Percentiles rank a stretch among this genome's conserved stretches.
Conservation (phyloP, 53 echinoderm and acorn worm species). For the Holothuria leucospilota region DNA sequence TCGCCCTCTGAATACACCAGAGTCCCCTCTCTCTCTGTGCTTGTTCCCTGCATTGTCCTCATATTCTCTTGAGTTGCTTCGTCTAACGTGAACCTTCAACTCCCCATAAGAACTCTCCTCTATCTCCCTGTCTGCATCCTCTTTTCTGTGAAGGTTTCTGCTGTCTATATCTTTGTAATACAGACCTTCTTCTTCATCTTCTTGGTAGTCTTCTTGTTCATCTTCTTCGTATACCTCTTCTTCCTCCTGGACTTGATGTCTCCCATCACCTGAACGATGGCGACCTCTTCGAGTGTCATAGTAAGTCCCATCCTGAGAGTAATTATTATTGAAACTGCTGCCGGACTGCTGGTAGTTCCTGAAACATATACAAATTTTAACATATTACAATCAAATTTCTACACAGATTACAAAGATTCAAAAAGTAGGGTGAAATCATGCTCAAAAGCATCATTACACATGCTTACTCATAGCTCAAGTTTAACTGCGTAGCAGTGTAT, state of each 20-base stretch:
- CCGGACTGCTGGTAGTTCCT: too few relatives aligned
- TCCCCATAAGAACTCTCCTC: conserved; percentile 15
- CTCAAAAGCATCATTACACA: too few relatives aligned
- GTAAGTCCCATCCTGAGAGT: too few relatives aligned
- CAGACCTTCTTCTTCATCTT: not conserved
- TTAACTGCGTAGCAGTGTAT: too few relatives aligned
- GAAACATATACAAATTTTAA: too few relatives aligned
- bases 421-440: too few relatives aligned
- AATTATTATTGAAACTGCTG: too few relatives aligned
- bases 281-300: not conserved
- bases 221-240: too few relatives aligned
- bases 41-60: not conserved
- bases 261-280: not conserved
- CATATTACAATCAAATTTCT: too few relatives aligned
- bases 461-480: too few relatives aligned
- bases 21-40: not conserved
- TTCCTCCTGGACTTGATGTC: not conserved
- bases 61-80: conserved; percentile 33
- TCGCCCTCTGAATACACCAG: not conserved
- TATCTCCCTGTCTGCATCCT: not conserved
- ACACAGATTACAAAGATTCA: too few relatives aligned
- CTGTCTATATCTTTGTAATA: conserved; percentile 5
- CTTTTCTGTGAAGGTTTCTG: not conserved
- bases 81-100: conserved; percentile 19
- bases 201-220: not conserved